phyloP scores from a whole-genome alignment of 1,140 invertebrate genomes.

The Zophobas atratus region DNA sequence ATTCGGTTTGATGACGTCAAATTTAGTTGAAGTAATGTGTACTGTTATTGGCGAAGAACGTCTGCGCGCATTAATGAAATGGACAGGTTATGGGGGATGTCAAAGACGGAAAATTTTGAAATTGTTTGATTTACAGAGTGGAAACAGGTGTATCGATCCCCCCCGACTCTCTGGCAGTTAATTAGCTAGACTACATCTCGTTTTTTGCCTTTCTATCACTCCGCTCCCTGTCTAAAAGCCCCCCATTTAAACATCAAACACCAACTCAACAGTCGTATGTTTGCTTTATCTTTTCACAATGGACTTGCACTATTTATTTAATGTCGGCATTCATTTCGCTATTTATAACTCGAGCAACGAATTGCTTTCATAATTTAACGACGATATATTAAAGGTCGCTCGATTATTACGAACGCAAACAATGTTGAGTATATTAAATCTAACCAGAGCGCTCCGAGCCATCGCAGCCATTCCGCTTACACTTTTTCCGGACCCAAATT shows the following conservation, averaged over 20 bases:
- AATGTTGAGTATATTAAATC: not conserved
- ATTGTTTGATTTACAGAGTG: no score
- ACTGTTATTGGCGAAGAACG: no score
- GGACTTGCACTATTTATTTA: slow-evolving; percentile 23
- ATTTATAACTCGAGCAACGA: slow-evolving; percentile 23
- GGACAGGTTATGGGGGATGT: no score
- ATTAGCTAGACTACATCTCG: no score
- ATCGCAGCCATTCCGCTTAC: not conserved
- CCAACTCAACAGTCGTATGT: slow-evolving; percentile 8
- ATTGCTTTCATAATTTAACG: slow-evolving; percentile 21
- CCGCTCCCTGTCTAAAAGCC: not conserved
- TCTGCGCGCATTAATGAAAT: no score
- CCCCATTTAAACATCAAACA: slow-evolving; percentile 35
- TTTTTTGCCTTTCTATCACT: no score
- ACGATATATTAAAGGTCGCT: slow-evolving; percentile 9
- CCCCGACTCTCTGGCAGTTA: no score
- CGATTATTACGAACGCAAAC: slow-evolving; percentile 8
- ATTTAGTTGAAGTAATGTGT: no score
- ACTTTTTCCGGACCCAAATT: not conserved
- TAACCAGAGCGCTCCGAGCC: not conserved
- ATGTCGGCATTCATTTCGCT: slow-evolving; percentile 25
- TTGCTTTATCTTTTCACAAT: slow-evolving; percentile 40
- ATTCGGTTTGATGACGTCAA: no score
- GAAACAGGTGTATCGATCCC: no score
- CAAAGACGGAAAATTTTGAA: no score